A percentile compares a stretch with the other conserved stretches of the same genome.
Conservation (phyloP, 2,797 vertebrate species). For the Gymnopithys bicolor region DNA sequence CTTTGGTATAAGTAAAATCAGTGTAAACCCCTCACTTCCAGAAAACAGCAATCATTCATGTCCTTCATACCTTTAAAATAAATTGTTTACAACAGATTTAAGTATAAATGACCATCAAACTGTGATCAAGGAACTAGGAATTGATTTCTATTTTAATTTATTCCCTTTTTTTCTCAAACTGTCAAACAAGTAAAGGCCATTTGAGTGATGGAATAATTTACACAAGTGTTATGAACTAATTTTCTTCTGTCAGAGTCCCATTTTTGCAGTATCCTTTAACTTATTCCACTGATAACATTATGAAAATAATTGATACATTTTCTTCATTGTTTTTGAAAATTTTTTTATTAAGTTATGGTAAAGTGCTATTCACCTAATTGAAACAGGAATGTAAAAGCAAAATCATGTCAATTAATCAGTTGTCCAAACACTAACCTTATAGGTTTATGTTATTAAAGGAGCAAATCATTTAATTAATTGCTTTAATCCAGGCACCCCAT, state of each 20-base stretch:
- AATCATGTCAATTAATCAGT: not conserved
- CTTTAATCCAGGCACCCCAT: not conserved
- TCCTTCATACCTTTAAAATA: not conserved
- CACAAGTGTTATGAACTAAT: not conserved
- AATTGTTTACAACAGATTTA: constrained; percentile 14
- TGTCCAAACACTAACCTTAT: not conserved
- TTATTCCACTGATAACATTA: not conserved
- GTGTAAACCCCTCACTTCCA: not conserved
- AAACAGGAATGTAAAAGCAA: not conserved
- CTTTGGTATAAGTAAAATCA: not conserved
- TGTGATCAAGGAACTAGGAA: constrained; percentile 15
- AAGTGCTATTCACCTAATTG: not conserved
- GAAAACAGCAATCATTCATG: not conserved
- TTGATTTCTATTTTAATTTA: constrained; percentile 46
- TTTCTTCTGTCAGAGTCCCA: not conserved
- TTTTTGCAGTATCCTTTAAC: not conserved
- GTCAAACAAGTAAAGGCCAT: not conserved
- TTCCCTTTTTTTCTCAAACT: constrained; percentile 23
- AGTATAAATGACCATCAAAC: constrained; percentile 13
- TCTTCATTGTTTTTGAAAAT: not conserved
- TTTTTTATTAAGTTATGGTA: not conserved
- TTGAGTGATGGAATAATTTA: not conserved
- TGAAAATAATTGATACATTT: not conserved
- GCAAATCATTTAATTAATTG: not conserved
- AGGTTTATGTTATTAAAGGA: not conserved